A percentile compares a stretch with the other conserved stretches of the same genome.
Evolutionary conservation across 1,140 invertebrate genomes (phyloP).

Genomic region (Caerostris extrusa): DNA sequence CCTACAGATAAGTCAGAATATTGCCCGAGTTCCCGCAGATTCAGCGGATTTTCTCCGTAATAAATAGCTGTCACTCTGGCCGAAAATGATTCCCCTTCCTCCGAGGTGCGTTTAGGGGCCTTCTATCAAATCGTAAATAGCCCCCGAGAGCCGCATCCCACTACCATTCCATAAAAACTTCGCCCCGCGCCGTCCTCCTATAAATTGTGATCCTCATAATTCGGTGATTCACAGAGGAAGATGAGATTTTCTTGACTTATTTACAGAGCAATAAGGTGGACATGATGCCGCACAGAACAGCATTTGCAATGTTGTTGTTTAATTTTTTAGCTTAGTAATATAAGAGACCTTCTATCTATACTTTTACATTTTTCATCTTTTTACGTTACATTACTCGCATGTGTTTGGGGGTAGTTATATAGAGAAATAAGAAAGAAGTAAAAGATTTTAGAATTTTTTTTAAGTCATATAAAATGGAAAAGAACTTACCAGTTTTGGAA

Average conservation of each 20-base stretch:
- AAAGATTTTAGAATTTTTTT: too few relatives aligned
- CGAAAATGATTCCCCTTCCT: neutral
- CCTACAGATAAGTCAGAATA: constrained; percentile 56
- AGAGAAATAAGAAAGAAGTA: too few relatives aligned
- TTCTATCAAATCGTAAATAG: constrained; percentile 61
- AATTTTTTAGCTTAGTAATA: too few relatives aligned
- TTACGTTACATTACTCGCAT: too few relatives aligned
- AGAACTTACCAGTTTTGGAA: too few relatives aligned
- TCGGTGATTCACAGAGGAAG: neutral
- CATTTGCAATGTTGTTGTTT: neutral
- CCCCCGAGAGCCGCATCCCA: constrained; percentile 25
- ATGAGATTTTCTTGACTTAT: constrained; percentile 10
- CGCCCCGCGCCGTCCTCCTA: neutral
- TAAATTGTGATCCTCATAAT: constrained; percentile 28
- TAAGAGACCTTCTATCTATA: too few relatives aligned
- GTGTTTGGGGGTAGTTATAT: too few relatives aligned
- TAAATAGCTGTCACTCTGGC: constrained; percentile 63
- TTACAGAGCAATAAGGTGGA: constrained; percentile 14
- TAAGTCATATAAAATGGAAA: too few relatives aligned
- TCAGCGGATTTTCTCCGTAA: constrained; percentile 61
- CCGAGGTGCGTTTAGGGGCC: constrained; percentile 18
- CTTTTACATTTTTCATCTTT: too few relatives aligned
- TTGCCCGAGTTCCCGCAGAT: constrained; percentile 37
- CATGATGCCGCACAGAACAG: neutral
- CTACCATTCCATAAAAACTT: constrained; percentile 42